phyloP scores from a whole-genome alignment of 2,888 invertebrate species.

The Pteria penguin region DNA sequence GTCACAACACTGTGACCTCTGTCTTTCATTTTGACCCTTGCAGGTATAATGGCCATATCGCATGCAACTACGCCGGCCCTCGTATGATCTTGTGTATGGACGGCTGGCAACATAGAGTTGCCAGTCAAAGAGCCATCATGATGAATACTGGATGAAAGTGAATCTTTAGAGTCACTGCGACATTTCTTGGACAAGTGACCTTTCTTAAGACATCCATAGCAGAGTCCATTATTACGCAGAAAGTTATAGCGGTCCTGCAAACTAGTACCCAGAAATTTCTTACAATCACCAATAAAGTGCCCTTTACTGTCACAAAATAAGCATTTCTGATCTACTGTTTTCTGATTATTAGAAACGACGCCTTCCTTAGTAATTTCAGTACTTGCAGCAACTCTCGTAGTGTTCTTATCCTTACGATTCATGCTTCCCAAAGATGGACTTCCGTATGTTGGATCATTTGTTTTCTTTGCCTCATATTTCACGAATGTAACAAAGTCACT shows the following conservation, averaged over 20 bases:
- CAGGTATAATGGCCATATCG: conserved; percentile 30
- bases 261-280: not conserved
- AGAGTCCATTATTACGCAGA: conserved; percentile 12
- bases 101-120: too few species aligned
- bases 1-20: conserved; percentile 7
- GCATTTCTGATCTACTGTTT: conserved; percentile 1
- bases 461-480: conserved; percentile 22
- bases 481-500: conserved; percentile 25
- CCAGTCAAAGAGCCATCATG: not conserved
- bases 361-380: not conserved
- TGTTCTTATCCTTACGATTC: not conserved
- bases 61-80: conserved; percentile 30
- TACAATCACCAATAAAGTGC: conserved; percentile 4
- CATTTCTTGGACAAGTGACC: conserved; percentile 21
- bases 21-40: conserved; percentile 8
- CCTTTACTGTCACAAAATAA: conserved; percentile 5
- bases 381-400: not conserved
- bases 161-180: not conserved
- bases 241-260: conserved; percentile 2
- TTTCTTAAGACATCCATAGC: conserved; percentile 21
- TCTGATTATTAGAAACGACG: not conserved
- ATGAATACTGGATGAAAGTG: not conserved
- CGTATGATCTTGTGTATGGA: too few species aligned
- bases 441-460: conserved; percentile 9
- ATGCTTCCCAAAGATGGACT: not conserved